Evolutionary conservation across 2,888 invertebrate genomes (phyloP), one percentile per base, ranked within the genome.

Genomic region (Molanna angustata): DNA sequence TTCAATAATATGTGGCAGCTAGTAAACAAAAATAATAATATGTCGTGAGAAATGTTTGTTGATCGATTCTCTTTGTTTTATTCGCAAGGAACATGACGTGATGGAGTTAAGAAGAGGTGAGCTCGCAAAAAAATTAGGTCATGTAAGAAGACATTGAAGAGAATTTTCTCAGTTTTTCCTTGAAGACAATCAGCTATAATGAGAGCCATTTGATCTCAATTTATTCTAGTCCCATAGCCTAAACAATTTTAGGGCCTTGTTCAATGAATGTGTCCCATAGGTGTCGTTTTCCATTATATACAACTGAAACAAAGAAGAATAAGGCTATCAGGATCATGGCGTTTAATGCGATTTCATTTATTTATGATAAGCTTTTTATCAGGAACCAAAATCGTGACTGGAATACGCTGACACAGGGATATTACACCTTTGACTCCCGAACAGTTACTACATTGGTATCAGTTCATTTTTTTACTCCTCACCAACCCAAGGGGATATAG

Each of bases 321-420:
- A 37, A 18, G 47, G 42, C 40, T 44, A 52, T 45, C 49, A 54
- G 40, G 46, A 40, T 47, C 47, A 22, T 31, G 41, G 49, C 43
- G 44, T 48, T 52, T 51, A 54, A 55, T 52, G 52, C 52, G 52
- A 58, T 58, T 58, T 58, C 55, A 58, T 58, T 58, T 55, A 58
- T 58, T 58, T 58, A 58, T 58, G 58, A 58, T 58, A 58, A 58
- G 58, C 52, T 58, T 58, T 58, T 58, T 58, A 58, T 58, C 58
- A 58, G 52, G 52, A 39, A 49, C 46, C 44, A 45, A 22, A 39
- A 49, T 49, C 58, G 58, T 58, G 58, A 58, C 55, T 31, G 55
- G 58, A 58, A 58, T 58, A 14, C n/a, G n/a, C n/a, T n/a, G n/a
- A n/a, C 49, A n/a, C n/a, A n/a, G n/a, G n/a, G n/a, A n/a, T 16